phyloP scores from a whole-genome alignment of 2,797 vertebrate genomes.

The Acomys russatus region DNA sequence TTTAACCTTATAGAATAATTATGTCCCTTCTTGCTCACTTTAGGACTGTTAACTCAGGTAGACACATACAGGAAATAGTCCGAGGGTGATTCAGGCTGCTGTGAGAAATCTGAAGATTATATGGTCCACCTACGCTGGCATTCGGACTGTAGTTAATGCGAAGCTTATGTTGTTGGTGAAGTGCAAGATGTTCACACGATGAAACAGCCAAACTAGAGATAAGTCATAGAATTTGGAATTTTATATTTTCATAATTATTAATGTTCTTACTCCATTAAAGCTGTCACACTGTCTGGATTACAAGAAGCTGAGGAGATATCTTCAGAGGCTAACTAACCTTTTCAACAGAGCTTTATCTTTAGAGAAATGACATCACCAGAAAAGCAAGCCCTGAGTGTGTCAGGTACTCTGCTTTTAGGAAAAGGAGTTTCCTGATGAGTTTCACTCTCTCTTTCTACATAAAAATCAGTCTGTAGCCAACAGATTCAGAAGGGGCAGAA shows the following conservation, averaged over 20 bases:
- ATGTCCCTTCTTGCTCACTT: not conserved
- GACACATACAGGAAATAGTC: not conserved
- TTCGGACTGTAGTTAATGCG: not conserved
- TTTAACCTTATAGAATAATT: not conserved
- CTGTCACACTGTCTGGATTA: not conserved
- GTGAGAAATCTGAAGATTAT: not conserved
- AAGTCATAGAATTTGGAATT: not conserved
- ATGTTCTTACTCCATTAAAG: not conserved
- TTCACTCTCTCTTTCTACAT: slow-evolving; percentile 27
- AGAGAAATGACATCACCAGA: slow-evolving; percentile 53
- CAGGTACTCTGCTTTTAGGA: slow-evolving; percentile 26
- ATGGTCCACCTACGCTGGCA: not conserved
- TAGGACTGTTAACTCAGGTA: not conserved
- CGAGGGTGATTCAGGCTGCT: not conserved
- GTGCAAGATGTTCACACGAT: not conserved
- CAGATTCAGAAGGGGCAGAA: not conserved
- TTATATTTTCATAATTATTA: slow-evolving; percentile 22
- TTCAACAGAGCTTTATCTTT: slow-evolving; percentile 57
- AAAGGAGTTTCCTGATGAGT: slow-evolving; percentile 62
- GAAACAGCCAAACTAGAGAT: not conserved
- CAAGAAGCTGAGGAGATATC: not conserved
- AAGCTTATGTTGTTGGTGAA: not conserved
- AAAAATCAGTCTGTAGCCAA: slow-evolving; percentile 57
- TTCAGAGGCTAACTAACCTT: slow-evolving; percentile 44
- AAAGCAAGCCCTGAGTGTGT: slow-evolving; percentile 57